Evolutionary conservation across 2,113 vertebrate species (phyloP).

Genomic region (Corydoras sp.): DNA sequence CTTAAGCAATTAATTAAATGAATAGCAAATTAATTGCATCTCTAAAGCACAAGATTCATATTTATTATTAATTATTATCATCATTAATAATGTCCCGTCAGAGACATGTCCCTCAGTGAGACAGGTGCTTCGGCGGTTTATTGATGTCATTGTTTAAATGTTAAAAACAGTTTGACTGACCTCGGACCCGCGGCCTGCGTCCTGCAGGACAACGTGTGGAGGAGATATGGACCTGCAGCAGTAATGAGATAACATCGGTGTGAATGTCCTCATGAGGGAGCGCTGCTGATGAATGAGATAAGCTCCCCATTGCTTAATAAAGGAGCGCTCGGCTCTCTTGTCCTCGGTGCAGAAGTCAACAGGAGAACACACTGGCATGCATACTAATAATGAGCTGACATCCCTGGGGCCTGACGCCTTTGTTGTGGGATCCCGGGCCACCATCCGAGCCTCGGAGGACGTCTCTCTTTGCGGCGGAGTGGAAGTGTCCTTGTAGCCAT

Average conservation of each 20-base stretch:
- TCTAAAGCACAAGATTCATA: too few species aligned
- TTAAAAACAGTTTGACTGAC: too few species aligned
- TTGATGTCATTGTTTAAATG: too few species aligned
- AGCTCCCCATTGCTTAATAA: constrained; percentile 46
- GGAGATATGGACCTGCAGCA: constrained; percentile 31
- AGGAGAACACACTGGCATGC: constrained; percentile 46
- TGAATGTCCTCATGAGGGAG: constrained; percentile 32
- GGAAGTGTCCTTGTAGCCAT: constrained; percentile 38
- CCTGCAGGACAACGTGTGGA: constrained; percentile 11
- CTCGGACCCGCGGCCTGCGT: background rate
- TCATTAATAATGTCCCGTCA: too few species aligned
- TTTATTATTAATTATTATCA: too few species aligned
- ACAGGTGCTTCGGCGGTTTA: too few species aligned
- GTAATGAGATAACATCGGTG: constrained; percentile 42
- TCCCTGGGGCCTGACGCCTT: constrained; percentile 43
- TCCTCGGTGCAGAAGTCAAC: constrained; percentile 45
- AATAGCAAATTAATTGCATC: too few species aligned
- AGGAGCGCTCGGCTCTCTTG: constrained; percentile 38
- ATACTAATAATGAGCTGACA: constrained; percentile 44
- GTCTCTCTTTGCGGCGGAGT: constrained; percentile 36
- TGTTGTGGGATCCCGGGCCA: constrained; percentile 39
- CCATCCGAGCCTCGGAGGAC: constrained; percentile 37
- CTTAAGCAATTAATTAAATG: too few species aligned
- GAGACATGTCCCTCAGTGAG: too few species aligned
- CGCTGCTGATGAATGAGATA: constrained; percentile 43